These are phyloP conservation scores for Magallana gigas DNA, from an alignment of 1,140 invertebrate genomes.

Conservation along the genomic window DNA sequence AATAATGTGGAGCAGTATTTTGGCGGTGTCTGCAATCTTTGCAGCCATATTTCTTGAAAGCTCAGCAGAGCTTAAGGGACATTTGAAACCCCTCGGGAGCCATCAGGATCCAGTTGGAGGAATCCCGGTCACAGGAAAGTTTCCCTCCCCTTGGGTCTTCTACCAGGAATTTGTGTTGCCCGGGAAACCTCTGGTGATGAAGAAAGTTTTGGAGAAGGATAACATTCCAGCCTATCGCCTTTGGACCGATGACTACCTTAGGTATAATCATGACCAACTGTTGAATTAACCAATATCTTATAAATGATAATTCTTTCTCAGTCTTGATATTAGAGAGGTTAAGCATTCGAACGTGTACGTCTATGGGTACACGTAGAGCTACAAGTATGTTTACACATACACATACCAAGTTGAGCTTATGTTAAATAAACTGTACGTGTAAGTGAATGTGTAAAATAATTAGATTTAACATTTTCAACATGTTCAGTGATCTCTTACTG, in stretches of 20 bases:
- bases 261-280: conserved; percentile 22
- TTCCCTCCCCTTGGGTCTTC: conserved; percentile 67
- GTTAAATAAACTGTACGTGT: too few species aligned
- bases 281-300: too few species aligned
- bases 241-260: conserved; percentile 76
- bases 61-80: neutral
- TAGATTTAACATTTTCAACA: too few species aligned
- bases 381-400: too few species aligned
- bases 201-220: conserved; percentile 58
- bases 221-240: conserved; percentile 65
- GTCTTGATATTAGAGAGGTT: too few species aligned
- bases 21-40: neutral
- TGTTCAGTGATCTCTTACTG: too few species aligned
- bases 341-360: too few species aligned
- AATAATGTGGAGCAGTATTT: neutral
- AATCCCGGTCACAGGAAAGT: conserved; percentile 60
- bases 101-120: conserved; percentile 51
- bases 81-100: conserved; percentile 54
- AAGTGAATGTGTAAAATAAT: too few species aligned
- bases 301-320: too few species aligned
- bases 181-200: conserved; percentile 66
- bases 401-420: too few species aligned
- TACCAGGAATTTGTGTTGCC: conserved; percentile 66
- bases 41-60: neutral
- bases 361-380: too few species aligned